Base-by-base conservation (phyloP, 2,888 invertebrate species). In the Rutpela maculata region DNA sequence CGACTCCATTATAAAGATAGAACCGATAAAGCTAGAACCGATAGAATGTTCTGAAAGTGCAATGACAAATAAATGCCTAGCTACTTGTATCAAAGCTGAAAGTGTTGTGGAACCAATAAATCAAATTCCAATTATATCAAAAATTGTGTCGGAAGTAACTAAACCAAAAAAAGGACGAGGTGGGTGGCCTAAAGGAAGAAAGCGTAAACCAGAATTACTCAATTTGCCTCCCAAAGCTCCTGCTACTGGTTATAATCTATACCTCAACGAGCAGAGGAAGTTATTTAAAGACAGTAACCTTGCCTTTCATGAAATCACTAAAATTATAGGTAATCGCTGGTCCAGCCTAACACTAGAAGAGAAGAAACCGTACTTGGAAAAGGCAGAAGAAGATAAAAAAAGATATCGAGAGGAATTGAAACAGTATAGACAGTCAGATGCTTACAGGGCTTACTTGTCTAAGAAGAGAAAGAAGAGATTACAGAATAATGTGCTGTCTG, bases 141-240 rank as follows among this genome's bases (percentile, higher is more conserved):
- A 84, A 67, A 63, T 50, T 65, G 62, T 77, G 56, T 35, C 71
- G 38, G 76, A 81, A 69, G 60, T 77, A 60, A 69, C 19, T 9
- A 84, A 85, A 74, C 88, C 86, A 66, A 89, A 88, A 67, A 92
- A 92, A 86, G 88, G 90, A 69, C 89, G 91, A 83, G 92, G 92
- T 77, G 93, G 93, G 0, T 93, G 93, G 93, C 93, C 93, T 1
- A 93, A 93, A 86, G 93, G 93, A 0, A 89, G 92, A 73, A 92
- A 92, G 86, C 86, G 93, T 35, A 92, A 92, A 85, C 91, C 91
- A 15, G 91, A 91, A 78, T 78, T 90, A 63, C 86, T 91, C 56
- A 90, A 91, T 84, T 87, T 91, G 57, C 91, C 91, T 0, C 92
- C 92, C 0, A 91, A 92, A 85, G 92, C 92, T 22, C 93, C 93